These are phyloP conservation scores for Corydoras maculifer DNA, from an alignment of 2,113 vertebrate species.

Conservation along the genomic window DNA sequence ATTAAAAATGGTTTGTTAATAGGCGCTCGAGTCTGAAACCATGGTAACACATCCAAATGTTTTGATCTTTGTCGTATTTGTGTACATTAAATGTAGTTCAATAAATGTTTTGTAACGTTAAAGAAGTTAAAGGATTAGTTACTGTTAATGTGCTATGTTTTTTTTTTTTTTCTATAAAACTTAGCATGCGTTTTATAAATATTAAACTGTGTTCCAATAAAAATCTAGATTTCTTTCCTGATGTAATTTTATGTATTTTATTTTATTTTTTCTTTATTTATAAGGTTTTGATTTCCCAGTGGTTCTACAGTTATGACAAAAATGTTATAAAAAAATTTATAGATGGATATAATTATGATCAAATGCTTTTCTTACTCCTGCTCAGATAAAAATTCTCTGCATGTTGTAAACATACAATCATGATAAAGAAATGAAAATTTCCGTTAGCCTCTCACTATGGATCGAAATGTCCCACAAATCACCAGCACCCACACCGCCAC, in stretches of 20 bases:
- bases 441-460: neutral
- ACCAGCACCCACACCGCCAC: constrained; percentile 13
- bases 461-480: constrained; percentile 1
- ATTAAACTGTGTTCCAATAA: neutral
- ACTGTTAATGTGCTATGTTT: neutral
- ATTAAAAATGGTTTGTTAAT: constrained; percentile 2
- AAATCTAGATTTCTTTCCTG: neutral
- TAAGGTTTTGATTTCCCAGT: too few relatives aligned
- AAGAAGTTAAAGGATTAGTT: neutral
- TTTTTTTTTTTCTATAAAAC: neutral
- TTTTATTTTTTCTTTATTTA: too few relatives aligned
- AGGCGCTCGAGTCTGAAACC: constrained; percentile 7
- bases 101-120: constrained; percentile 11
- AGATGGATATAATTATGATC: too few relatives aligned
- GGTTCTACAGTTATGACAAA: too few relatives aligned
- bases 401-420: neutral
- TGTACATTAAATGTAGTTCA: constrained; percentile 24
- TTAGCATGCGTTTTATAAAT: constrained; percentile 24
- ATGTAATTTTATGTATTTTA: neutral
- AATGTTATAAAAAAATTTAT: too few relatives aligned
- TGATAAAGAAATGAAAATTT: constrained; percentile 17
- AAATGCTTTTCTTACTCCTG: too few relatives aligned
- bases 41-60: neutral
- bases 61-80: constrained; percentile 11
- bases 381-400: too few relatives aligned